Evolutionary conservation across 2,797 vertebrate species (phyloP).

Genomic region (Syngnathus rostellatus): DNA sequence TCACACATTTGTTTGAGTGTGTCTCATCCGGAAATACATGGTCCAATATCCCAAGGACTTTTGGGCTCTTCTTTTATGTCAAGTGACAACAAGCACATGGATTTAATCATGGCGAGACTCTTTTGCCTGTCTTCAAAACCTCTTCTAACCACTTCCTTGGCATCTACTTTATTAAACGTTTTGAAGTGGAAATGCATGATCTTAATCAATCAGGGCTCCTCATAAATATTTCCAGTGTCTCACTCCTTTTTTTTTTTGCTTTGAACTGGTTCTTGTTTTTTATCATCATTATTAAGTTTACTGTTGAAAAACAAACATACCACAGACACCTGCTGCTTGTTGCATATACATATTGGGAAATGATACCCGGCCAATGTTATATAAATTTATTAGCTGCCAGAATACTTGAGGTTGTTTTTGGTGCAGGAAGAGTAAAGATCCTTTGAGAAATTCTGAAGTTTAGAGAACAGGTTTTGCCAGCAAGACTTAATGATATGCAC

Average conservation of each 20-base stretch:
- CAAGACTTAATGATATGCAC: slow-evolving; percentile 55
- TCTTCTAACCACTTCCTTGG: not conserved
- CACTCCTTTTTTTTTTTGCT: not conserved
- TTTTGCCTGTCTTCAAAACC: not conserved
- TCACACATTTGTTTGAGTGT: too few species aligned
- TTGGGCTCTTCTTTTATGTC: not conserved
- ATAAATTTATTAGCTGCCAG: slow-evolving; percentile 37
- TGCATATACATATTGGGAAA: slow-evolving; percentile 26
- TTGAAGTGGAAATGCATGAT: not conserved
- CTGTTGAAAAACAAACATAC: not conserved
- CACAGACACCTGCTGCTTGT: slow-evolving; percentile 14
- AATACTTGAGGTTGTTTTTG: slow-evolving; percentile 27
- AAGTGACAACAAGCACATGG: not conserved
- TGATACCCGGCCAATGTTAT: slow-evolving; percentile 18
- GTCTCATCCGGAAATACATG: not conserved
- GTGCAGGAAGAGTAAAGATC: slow-evolving; percentile 32
- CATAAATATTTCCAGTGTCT: not conserved
- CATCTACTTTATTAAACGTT: not conserved
- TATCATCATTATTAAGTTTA: too few species aligned
- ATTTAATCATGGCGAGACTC: not conserved
- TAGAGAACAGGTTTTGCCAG: slow-evolving; percentile 37
- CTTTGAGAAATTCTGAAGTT: slow-evolving; percentile 36
- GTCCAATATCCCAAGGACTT: not conserved
- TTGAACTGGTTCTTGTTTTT: not conserved
- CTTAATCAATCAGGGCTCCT: not conserved